These are phyloP conservation scores for Baccha elongata DNA, from an alignment of 2,888 invertebrate species.

Conservation along the genomic window DNA sequence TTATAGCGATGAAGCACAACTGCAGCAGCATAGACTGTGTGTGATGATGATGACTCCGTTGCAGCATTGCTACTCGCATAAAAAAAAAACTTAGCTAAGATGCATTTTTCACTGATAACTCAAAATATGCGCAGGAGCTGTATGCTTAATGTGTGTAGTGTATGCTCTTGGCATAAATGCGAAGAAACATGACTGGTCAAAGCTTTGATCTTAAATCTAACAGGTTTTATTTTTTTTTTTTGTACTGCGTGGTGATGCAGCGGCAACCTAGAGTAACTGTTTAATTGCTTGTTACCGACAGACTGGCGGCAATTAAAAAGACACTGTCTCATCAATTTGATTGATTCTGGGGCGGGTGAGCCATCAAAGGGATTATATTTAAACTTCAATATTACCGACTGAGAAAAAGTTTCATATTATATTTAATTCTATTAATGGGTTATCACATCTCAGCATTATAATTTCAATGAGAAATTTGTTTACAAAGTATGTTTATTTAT, in stretches of 20 bases:
- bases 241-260: not conserved
- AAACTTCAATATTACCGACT: slow-evolving; percentile 24
- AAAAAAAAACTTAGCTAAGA: not conserved
- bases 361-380: slow-evolving; percentile 28
- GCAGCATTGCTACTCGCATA: not conserved
- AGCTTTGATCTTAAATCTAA: slow-evolving; percentile 37
- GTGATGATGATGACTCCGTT: slow-evolving; percentile 19
- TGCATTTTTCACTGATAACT: slow-evolving; percentile 50
- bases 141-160: slow-evolving; percentile 37
- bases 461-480: too few species aligned
- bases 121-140: slow-evolving; percentile 25
- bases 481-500: too few species aligned
- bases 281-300: slow-evolving; percentile 38
- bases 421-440: not conserved
- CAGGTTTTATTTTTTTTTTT: not conserved
- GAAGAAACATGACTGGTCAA: not conserved
- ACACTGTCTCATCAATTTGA: slow-evolving; percentile 22
- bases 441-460: too few species aligned
- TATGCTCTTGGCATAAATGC: slow-evolving; percentile 30
- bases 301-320: slow-evolving; percentile 20
- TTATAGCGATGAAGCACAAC: slow-evolving; percentile 25
- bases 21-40: slow-evolving; percentile 15
- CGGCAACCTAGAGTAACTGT: slow-evolving; percentile 37
- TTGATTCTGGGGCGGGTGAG: slow-evolving; percentile 25
- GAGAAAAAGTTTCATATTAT: not conserved